Evolutionary conservation across 1,140 invertebrate genomes (phyloP).

Genomic region (Micrasema minimum): DNA sequence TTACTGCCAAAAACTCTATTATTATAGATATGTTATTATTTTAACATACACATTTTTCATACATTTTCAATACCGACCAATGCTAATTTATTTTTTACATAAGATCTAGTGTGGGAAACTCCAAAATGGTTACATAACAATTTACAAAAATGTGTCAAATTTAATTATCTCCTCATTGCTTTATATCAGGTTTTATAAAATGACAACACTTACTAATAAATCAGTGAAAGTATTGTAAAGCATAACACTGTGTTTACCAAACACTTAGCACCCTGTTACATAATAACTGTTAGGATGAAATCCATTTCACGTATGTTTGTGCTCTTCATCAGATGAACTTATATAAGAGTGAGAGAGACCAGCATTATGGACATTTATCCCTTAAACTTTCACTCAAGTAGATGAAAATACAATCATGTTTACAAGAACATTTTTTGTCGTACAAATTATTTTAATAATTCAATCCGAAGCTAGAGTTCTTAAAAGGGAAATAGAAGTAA

Average conservation of each 20-base stretch:
- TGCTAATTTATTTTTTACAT: too few relatives aligned
- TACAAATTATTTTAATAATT: conserved; percentile 17
- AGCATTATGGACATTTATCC: conserved; percentile 15
- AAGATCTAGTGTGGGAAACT: too few relatives aligned
- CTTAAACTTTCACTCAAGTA: conserved; percentile 31
- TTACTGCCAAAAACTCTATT: too few relatives aligned
- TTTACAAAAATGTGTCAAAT: not conserved
- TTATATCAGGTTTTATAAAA: not conserved
- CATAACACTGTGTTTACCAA: not conserved
- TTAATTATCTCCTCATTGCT: not conserved
- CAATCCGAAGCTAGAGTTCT: conserved; percentile 12
- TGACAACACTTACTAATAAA: not conserved
- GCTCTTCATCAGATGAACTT: conserved; percentile 18
- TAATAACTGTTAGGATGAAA: not conserved
- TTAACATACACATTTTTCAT: too few relatives aligned
- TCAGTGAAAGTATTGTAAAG: conserved; percentile 6
- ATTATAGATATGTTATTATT: too few relatives aligned
- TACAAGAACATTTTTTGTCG: not conserved
- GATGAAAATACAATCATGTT: conserved; percentile 8
- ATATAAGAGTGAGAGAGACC: conserved; percentile 34
- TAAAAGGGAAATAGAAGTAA: not conserved
- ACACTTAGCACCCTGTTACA: not conserved
- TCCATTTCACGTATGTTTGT: conserved; percentile 27
- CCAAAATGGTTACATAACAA: too few relatives aligned
- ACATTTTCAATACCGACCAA: too few relatives aligned